These are phyloP conservation scores for Drosophila dunni DNA, from an alignment of 1,140 invertebrate genomes.

Conservation along the genomic window DNA sequence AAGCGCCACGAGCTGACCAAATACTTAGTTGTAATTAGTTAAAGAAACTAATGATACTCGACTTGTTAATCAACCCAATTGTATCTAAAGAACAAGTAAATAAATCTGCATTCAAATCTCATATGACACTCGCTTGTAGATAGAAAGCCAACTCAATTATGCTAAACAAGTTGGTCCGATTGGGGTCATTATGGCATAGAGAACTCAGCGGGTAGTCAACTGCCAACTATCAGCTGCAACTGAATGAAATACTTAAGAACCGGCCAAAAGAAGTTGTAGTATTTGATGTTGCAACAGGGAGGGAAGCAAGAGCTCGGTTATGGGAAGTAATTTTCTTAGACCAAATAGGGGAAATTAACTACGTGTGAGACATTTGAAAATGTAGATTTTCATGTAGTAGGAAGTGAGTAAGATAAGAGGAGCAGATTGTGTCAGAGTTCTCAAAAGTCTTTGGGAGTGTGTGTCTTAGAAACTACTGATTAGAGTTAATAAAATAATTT, in stretches of 20 bases:
- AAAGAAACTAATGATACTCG: constrained; percentile 7
- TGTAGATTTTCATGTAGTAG: neutral
- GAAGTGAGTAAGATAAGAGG: too few relatives aligned
- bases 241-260: constrained; percentile 50
- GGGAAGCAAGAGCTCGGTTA: constrained; percentile 26
- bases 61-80: constrained; percentile 31
- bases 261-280: constrained; percentile 31
- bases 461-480: too few relatives aligned
- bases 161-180: constrained; percentile 69
- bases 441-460: too few relatives aligned
- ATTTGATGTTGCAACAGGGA: constrained; percentile 18
- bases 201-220: constrained; percentile 43
- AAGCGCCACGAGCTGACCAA: constrained; percentile 55
- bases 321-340: constrained; percentile 37
- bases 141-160: constrained; percentile 66
- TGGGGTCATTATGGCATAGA: constrained; percentile 53
- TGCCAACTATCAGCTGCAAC: constrained; percentile 27
- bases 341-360: neutral
- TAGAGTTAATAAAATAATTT: too few relatives aligned
- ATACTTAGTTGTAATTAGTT: constrained; percentile 40
- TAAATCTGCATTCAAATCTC: constrained; percentile 28
- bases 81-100: constrained; percentile 40
- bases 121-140: constrained; percentile 42
- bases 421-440: too few relatives aligned
- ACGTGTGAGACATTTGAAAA: constrained; percentile 5